Base-by-base conservation (phyloP, 1,140 invertebrate genomes). In the Hyphantria cunea region DNA sequence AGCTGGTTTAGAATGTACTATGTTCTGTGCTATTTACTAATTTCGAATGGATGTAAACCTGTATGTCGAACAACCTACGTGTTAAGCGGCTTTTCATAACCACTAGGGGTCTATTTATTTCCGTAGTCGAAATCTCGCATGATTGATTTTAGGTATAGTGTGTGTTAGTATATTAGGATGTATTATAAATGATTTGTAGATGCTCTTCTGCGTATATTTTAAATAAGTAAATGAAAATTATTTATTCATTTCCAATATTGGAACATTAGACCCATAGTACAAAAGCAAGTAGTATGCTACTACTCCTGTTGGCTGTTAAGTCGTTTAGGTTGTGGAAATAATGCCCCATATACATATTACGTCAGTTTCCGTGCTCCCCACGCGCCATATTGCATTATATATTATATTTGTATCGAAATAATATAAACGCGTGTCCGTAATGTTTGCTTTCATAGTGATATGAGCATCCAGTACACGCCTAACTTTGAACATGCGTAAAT, bases 271-370 rank as follows among this genome's bases (percentile, higher is more conserved):
- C 17, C 5, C 17, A 3, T 25, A 25, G 17, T 25, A 25, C 17
- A 25, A 25, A 25, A 25, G 2, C 17, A 25, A 25, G 17, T 25
- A 25, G 17, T 3, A 25, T 25, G 17, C n/a, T n/a, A n/a, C n/a
- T n/a, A n/a, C n/a, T n/a, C n/a, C n/a, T 25, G 17, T 25, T 1
- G 17, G 17, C 17, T 25, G 17, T 25, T 25, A 1, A 58, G 33
- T 48, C 15, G 50, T 10, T 47, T 50, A 14, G 15, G 32, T 62
- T 12, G 51, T 49, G 14, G 32, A 47, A 41, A 17, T 49, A 39
- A 34, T 44, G 39, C 31, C 14, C 53, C 53, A 56, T 64, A 55
- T 64, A 61, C 47, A 56, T n/a, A 39, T 64, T 64, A 64, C 45
- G 52, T 14, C 12, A 44, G 48, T 37, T 64, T 58, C 53, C 60